Base-by-base conservation (phyloP, 2,888 invertebrate genomes). In the Protodeltote pygarga region DNA sequence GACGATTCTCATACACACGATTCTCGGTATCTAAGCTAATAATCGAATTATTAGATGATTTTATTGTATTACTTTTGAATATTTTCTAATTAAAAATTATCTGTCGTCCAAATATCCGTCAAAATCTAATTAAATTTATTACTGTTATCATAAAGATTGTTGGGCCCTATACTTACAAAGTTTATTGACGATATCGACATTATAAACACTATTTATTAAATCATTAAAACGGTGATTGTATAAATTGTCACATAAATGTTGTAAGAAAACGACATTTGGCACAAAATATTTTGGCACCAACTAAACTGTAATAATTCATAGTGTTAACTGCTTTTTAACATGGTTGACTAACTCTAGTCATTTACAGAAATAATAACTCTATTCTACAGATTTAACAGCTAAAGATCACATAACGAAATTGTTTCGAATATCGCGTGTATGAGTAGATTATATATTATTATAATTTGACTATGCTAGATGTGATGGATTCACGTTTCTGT, bases 1-100 rank as follows among this genome's bases (percentile, higher is more conserved):
- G n/a, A n/a, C n/a, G n/a, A n/a, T n/a, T n/a, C n/a, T n/a, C 48
- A 41, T 52, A 59, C 64, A 42, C 51, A 49, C 55, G 64, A 45
- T 64, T 54, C 65, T 49, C 40, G 63, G 39, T 55, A 49, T 49
- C 39, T 25, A 13, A 10, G 48, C 19, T 29, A 34, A 34, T 37
- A 33, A 61, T 62, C 41, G 38, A 41, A 53, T 37, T 10, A 19
- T 20, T 20, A 37, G 27, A 38, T 40, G 24, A 34, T 34, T 23
- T 33, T 33, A 40, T 40, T 15, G 17, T n/a, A 6, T 8, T 14
- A 14, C 13, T 14, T 13, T 11, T 8, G 5, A 8, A 1, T 14
- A 14, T 27, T n/a, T n/a, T n/a, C n/a, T n/a, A n/a, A n/a, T n/a
- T n/a, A n/a, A n/a, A n/a, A n/a, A n/a, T 1, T 10, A 25, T 25